Conservation (phyloP, 2,797 vertebrate species). For the Aldrovandia affinis region DNA sequence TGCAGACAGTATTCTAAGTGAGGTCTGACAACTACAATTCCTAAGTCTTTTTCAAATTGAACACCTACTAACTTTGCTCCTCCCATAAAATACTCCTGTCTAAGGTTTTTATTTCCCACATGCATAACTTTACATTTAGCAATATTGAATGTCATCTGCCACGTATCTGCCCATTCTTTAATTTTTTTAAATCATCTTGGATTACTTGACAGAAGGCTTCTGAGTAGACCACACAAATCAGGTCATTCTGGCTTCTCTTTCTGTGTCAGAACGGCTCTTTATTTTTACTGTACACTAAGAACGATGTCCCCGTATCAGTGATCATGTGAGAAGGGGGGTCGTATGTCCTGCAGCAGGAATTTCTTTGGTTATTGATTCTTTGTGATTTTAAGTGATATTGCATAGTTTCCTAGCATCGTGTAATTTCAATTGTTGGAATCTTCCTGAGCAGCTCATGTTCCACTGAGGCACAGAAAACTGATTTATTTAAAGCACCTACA, state of each 20-base stretch:
- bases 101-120: no score
- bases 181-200: no score
- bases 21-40: no score
- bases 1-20: no score
- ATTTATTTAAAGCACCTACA: no score
- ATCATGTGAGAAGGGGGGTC: neutral
- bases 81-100: no score
- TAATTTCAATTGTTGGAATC: neutral
- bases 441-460: neutral
- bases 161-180: no score
- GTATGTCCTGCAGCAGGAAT: neutral
- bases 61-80: no score
- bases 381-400: neutral
- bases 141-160: no score
- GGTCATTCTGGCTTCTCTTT: neutral
- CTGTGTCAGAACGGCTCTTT: neutral
- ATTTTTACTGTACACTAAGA: neutral
- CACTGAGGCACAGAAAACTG: neutral
- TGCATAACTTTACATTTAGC: no score
- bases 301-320: neutral
- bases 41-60: no score
- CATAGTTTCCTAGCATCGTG: neutral
- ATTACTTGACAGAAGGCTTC: neutral
- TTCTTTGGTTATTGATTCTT: no score
- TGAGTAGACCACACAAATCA: constrained; percentile 39